Evolutionary conservation across 2,888 invertebrate species (phyloP).

Genomic region (Chirona hameri): DNA sequence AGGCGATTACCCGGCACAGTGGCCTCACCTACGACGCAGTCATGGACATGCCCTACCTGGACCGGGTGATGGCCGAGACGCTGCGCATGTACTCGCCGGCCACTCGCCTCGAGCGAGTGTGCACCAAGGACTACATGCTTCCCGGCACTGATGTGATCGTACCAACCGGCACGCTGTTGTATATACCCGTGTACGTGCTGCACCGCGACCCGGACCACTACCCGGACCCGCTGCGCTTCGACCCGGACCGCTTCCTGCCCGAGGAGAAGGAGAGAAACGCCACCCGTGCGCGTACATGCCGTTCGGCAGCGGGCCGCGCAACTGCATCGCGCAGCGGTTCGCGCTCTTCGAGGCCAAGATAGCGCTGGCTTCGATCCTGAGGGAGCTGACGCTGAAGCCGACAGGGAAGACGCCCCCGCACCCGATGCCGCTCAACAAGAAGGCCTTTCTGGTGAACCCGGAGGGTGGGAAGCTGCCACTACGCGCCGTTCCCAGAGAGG

Average conservation of each 20-base stretch:
- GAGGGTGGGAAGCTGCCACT: no score
- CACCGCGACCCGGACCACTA: conserved; percentile 60
- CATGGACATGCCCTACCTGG: conserved; percentile 54
- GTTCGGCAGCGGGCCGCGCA: conserved; percentile 41
- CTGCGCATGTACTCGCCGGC: conserved; percentile 59
- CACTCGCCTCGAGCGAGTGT: conserved; percentile 51
- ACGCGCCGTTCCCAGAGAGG: no score
- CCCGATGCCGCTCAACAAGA: background rate
- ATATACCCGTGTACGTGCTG: conserved; percentile 57
- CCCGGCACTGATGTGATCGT: no score
- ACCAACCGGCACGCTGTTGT: conserved; percentile 46
- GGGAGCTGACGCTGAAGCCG: background rate
- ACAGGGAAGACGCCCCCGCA: background rate
- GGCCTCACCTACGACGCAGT: conserved; percentile 53
- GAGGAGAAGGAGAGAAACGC: background rate
- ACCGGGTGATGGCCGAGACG: conserved; percentile 57
- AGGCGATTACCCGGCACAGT: background rate
- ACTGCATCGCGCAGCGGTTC: conserved; percentile 38
- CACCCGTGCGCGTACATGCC: conserved; percentile 38
- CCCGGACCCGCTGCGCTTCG: conserved; percentile 57
- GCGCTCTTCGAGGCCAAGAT: no score
- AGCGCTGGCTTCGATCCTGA: background rate
- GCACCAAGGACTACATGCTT: conserved; percentile 40
- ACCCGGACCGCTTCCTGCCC: conserved; percentile 45
- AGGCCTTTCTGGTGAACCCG: background rate